phyloP scores from a whole-genome alignment of 2,113 vertebrate genomes.

The Nothoprocta perdicaria region DNA sequence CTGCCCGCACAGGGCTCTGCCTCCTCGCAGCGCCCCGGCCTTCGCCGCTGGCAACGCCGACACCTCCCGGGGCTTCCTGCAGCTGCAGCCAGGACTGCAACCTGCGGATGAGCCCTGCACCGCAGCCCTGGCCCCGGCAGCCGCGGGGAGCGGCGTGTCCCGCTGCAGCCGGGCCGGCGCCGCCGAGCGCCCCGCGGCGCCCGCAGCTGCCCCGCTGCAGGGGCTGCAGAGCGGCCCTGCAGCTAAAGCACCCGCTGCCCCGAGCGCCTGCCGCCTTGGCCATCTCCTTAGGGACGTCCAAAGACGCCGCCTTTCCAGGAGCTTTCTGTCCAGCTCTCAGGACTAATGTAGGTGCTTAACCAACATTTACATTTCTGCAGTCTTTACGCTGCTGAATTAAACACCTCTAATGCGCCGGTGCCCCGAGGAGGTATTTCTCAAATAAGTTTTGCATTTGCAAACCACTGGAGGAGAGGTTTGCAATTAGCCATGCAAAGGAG shows the following conservation, averaged over 20 bases:
- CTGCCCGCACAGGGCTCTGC: too few species aligned
- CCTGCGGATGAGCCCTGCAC: background rate
- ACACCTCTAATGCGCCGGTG: too few species aligned
- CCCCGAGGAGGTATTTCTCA: too few species aligned
- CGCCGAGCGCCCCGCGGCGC: too few species aligned
- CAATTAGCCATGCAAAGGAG: too few species aligned
- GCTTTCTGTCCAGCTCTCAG: background rate
- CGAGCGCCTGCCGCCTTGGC: too few species aligned
- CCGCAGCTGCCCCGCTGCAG: too few species aligned
- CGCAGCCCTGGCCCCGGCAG: background rate
- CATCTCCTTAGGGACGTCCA: background rate
- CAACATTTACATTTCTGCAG: background rate
- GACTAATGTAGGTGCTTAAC: background rate
- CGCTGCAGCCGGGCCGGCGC: background rate
- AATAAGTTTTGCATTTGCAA: too few species aligned
- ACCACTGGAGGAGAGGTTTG: too few species aligned
- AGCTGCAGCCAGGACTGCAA: background rate
- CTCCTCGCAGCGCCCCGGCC: fast-evolving
- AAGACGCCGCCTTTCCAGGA: background rate
- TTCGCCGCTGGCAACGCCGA: background rate
- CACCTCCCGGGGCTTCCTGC: background rate
- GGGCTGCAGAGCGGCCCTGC: too few species aligned
- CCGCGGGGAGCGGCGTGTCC: fast-evolving
- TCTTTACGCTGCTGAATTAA: too few species aligned
- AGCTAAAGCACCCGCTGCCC: too few species aligned